Evolutionary conservation across 1,140 invertebrate genomes (phyloP), one percentile per base, ranked within the genome.

Genomic region (Saxidomus purpurata): DNA sequence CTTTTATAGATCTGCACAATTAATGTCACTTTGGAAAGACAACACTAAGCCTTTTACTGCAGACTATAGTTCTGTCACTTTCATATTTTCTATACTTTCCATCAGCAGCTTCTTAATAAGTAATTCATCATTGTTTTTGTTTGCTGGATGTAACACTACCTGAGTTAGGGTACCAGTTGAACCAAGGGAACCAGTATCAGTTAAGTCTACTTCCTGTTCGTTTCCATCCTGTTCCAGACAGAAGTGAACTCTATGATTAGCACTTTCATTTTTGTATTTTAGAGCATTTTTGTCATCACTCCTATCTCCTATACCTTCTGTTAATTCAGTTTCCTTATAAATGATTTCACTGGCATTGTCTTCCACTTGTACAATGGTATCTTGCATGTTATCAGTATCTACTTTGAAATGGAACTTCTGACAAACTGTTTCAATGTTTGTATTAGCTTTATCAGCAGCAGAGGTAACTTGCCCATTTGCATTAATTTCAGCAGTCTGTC

Each of bases 191-290:
- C n/a, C 15, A 59, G 17, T 22, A 22, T 19, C 59, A 11, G 22
- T 63, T 63, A 9, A 28, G n/a, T 63, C 4, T 15, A 43, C 43
- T 8, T 4, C 15, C 43, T 43, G 43, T 28, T 76, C 71, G 1
- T 43, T 47, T 76, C 38, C 40, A 28, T 76, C 71, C 3, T n/a
- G 22, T 76, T 76, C 71, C 25, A 47, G n/a, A 76, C 40, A 52
- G 47, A 79, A 79, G 25, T 49, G 43, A n/a, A 79, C 76, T 22
- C 76, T 52, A 22, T 49, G 47, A 79, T 38, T 52, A 34, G 47
- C 28, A 9, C 25, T 49, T 36, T 79, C 49, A 59, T 1, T 36
- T 79, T 79, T 79, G 25, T 22, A 15, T 38, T 71, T 71, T 19
- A 28, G 59, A 6, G 28, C 59, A 63, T 9, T 0, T 63, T 63